Base-by-base conservation (phyloP, 2,888 invertebrate genomes). In the Napeogenes inachia region DNA sequence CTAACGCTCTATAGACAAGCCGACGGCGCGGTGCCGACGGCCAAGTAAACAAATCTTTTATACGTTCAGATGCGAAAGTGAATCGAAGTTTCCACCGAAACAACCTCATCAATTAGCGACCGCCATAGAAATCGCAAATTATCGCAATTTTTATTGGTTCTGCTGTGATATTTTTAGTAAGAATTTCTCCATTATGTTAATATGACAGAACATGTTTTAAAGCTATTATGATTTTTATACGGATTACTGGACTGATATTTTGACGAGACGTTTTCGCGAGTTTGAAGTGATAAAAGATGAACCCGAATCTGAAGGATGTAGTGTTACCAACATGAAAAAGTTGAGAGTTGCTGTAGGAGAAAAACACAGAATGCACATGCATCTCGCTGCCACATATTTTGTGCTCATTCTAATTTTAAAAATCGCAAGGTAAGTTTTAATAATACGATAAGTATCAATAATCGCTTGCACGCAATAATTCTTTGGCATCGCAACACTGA, bases 241-340 rank as follows among this genome's bases (percentile, higher is more conserved):
- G 42, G 8, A 42, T 42, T 42, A 42, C 12, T 42, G 32, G 42
- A 45, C 35, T 42, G 57, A 57, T 61, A 64, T 62, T 67, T 63
- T 59, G 47, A 62, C 56, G 58, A 70, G 59, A 62, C 73, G 75
- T 76, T 75, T 77, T 69, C 71, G 75, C 73, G 74, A 64, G 55
- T 57, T 59, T 56, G 33, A 61, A 67, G 71, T 71, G 73, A 78
- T 81, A 61, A 80, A 82, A 75, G 71, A 89, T 89, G 89, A 82
- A 76, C 79, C 77, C 82, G 75, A 82, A 79, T 73, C 82, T 78
- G 76, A 78, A 80, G 76, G 77, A 81, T 72, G 74, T 80, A 81
- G 87, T 89, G 86, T 80, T 89, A 78, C 89, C 89, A 85, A 89
- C 89, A 90, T 89, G 89, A 89, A 76, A 78, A 77, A 78, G 69